Evolutionary conservation across 2,113 vertebrate genomes (phyloP).

Genomic region (Dermatemys mawii): DNA sequence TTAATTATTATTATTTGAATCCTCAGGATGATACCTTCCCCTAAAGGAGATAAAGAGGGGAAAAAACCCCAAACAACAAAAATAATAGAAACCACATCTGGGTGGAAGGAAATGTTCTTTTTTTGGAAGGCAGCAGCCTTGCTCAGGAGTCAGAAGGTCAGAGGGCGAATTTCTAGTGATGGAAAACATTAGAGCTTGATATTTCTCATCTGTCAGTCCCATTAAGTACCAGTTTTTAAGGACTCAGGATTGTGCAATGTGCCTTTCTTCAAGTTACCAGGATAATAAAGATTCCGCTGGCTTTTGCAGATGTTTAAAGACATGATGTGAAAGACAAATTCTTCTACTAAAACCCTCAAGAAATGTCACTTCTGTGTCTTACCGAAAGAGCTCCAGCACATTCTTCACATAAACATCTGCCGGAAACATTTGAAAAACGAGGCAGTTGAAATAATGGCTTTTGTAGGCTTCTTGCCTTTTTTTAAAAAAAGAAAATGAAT

Average conservation of each 20-base stretch:
- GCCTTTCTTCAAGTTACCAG: conserved; percentile 67
- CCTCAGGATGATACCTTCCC: neutral
- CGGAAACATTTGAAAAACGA: conserved; percentile 65
- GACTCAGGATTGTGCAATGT: conserved; percentile 43
- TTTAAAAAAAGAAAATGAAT: conserved; percentile 69
- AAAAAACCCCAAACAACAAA: neutral
- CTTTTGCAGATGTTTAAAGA: conserved; percentile 82
- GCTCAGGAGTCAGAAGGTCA: conserved; percentile 66
- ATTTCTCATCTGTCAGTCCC: conserved; percentile 69
- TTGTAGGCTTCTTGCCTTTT: conserved; percentile 11
- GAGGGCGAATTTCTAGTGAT: conserved; percentile 69
- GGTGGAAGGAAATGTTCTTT: conserved; percentile 62
- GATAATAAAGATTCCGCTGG: conserved; percentile 78
- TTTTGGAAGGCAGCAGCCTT: conserved; percentile 42
- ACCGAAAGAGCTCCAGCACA: conserved; percentile 72
- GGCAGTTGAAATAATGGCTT: conserved; percentile 74
- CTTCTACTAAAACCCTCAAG: conserved; percentile 80
- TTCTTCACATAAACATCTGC: conserved; percentile 77
- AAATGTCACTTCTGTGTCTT: conserved; percentile 81
- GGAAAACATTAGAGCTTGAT: conserved; percentile 63
- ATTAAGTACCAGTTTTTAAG: conserved; percentile 72
- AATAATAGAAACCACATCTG: conserved; percentile 31
- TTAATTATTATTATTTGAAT: conserved; percentile 37
- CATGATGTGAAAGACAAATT: conserved; percentile 77
- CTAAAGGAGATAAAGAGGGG: conserved; percentile 35